Evolutionary conservation across 2,888 invertebrate species (phyloP), one percentile per base, ranked within the genome.

Genomic region (Pherbina coryleti): DNA sequence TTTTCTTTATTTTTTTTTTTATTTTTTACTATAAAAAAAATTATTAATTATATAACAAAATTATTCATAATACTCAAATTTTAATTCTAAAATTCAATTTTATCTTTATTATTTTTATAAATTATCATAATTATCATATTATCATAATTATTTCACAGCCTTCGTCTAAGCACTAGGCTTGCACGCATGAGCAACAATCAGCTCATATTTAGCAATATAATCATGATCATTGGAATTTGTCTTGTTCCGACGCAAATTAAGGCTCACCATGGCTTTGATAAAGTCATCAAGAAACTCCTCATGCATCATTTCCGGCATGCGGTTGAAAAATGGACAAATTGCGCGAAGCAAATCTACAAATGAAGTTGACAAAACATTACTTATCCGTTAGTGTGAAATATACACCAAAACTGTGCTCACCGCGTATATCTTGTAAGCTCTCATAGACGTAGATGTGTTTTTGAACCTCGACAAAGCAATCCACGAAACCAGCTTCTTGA

Each of bases 301-400:
- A 57, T 91, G 92, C 25, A 92, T 84, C 0, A 91, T 94, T 94
- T 89, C 85, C 0, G 94, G 93, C 70, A 95, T 92, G 67, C 92
- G 90, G 8, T 91, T 90, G 76, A 93, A 85, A 84, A 95, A 95
- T 0, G 95, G 95, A 85, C 93, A 94, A 4, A 95, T 92, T 0
- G 95, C 94, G 79, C 91, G 90, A 0, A 93, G 91, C 60, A 94
- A 93, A 84, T 92, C 95, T 95, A 88, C 0, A 37, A 89, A 1
- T 7, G 0, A 22, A 2, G 4, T 17, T 62, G 7, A 9, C n/a
- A n/a, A n/a, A n/a, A n/a, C n/a, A n/a, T n/a, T n/a, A n/a, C n/a
- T n/a, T n/a, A n/a, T n/a, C n/a, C n/a, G n/a, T n/a, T n/a, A n/a
- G n/a, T n/a, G n/a, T n/a, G n/a, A n/a, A n/a, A n/a, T n/a, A n/a